Evolutionary conservation across 2,113 vertebrate species (phyloP), one percentile per base, ranked within the genome.

Genomic region (Vimba vimba): DNA sequence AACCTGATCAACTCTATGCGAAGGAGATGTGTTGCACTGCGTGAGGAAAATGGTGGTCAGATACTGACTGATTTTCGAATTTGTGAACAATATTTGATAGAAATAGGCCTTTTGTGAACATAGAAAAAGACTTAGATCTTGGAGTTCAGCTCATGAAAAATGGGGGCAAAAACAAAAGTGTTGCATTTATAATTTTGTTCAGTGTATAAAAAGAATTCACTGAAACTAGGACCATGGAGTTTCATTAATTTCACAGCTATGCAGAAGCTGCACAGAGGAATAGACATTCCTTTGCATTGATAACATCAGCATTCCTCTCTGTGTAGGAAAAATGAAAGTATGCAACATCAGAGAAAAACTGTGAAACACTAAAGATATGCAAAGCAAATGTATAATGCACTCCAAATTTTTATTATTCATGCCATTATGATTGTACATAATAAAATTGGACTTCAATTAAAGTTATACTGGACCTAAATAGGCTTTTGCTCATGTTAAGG

Each of bases 241-340:
- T n/a, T 43, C 64, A 3, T 12, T 27, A 45, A 52, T 81, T 87
- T 87, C 36, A 79, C 89, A 88, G 87, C 83, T 71, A 52, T 88
- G 43, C 86, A 87, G 87, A 81, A 66, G 88, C 76, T 83, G 87
- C 91, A 90, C 92, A 91, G 91, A 71, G 77, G 45, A 84, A 82
- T 87, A 90, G 62, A 55, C 80, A 83, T 88, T 91, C 79, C 86
- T 88, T 81, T 73, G 39, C 47, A 45, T 82, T 88, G 92, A 91
- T 91, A 87, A 73, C 75, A 93, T 90, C 91, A 84, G 76, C 88
- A 92, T 92, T 90, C 89, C 75, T 83, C 77, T 60, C 47, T 85
- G 33, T 87, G 76, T 57, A 86, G 89, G 68, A 86, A 77, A 62
- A 19, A 79, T 71, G 83, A 79, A 76, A 74, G 68, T 78, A 62